Conservation (phyloP, 2,797 vertebrate genomes). For the Triplophysa bombifrons region DNA sequence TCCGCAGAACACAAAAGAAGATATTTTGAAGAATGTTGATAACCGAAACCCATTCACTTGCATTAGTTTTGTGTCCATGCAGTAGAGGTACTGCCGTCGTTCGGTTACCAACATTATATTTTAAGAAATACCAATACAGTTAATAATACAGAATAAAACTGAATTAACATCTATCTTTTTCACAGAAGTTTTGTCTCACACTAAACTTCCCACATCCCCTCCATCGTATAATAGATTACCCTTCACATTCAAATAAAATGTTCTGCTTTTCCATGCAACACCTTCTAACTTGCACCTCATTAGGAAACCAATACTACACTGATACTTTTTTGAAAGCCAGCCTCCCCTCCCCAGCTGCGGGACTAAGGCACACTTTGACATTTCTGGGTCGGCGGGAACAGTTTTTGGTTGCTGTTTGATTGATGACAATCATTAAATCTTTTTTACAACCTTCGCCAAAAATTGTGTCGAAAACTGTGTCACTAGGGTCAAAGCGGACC, state of each 20-base stretch:
- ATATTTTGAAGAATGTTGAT: too few species aligned
- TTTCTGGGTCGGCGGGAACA: slow-evolving; percentile 54
- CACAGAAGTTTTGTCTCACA: neutral
- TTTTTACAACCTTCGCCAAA: slow-evolving; percentile 39
- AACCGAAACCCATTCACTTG: too few species aligned
- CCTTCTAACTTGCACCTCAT: slow-evolving; percentile 50
- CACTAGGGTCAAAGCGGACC: slow-evolving; percentile 26
- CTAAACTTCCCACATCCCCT: neutral
- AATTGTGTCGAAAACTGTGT: slow-evolving; percentile 42
- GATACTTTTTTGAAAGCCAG: slow-evolving; percentile 44
- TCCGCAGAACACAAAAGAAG: too few species aligned
- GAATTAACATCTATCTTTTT: slow-evolving; percentile 18
- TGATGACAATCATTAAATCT: slow-evolving; percentile 59
- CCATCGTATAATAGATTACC: slow-evolving; percentile 33
- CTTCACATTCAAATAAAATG: slow-evolving; percentile 47
- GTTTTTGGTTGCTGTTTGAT: slow-evolving; percentile 52
- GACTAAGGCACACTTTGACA: slow-evolving; percentile 48
- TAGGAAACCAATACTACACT: slow-evolving; percentile 54
- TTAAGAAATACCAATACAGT: neutral
- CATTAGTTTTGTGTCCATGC: too few species aligned
- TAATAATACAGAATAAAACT: neutral
- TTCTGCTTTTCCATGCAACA: slow-evolving; percentile 43
- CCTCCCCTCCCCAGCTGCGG: slow-evolving; percentile 37
- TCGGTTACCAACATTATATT: too few species aligned
- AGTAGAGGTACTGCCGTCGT: too few species aligned